phyloP scores from a whole-genome alignment of 2,888 invertebrate genomes.

The Nomada ruficornis region DNA sequence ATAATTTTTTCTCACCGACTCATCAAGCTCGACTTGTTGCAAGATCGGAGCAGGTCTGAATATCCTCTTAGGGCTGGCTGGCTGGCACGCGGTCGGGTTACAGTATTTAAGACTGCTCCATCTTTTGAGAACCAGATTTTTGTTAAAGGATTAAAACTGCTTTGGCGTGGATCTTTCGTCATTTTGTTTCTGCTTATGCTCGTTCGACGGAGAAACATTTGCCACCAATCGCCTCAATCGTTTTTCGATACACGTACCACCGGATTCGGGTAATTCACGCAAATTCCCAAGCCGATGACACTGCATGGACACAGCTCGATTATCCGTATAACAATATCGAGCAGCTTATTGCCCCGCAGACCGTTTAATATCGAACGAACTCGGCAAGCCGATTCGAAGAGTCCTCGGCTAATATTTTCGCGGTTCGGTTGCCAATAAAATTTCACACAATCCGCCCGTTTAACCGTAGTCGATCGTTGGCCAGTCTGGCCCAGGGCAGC shows the following conservation, averaged over 20 bases:
- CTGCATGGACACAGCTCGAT: slow-evolving; percentile 10
- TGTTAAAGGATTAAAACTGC: background rate
- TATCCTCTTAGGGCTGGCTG: background rate
- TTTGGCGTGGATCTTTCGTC: too few relatives aligned
- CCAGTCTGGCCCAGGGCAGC: background rate
- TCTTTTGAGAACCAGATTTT: background rate
- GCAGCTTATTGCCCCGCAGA: slow-evolving; percentile 30
- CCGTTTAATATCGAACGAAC: slow-evolving; percentile 16
- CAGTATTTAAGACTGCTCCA: slow-evolving; percentile 4
- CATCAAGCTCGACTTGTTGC: background rate
- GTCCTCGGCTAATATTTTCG: slow-evolving; percentile 26
- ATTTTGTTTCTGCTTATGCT: background rate
- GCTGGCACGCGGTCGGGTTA: background rate
- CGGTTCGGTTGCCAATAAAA: background rate
- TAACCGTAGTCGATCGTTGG: too few relatives aligned
- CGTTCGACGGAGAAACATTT: too few relatives aligned
- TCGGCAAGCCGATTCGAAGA: slow-evolving; percentile 12
- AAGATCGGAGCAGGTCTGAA: background rate
- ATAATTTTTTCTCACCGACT: background rate
- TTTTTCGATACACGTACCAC: background rate
- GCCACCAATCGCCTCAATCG: background rate
- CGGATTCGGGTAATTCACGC: background rate
- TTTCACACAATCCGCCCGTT: slow-evolving; percentile 7
- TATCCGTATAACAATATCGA: slow-evolving; percentile 34
- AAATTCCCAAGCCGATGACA: background rate